These are phyloP conservation scores for Apogon talboti DNA, from an alignment of 2,797 vertebrate species.

Conservation along the genomic window DNA sequence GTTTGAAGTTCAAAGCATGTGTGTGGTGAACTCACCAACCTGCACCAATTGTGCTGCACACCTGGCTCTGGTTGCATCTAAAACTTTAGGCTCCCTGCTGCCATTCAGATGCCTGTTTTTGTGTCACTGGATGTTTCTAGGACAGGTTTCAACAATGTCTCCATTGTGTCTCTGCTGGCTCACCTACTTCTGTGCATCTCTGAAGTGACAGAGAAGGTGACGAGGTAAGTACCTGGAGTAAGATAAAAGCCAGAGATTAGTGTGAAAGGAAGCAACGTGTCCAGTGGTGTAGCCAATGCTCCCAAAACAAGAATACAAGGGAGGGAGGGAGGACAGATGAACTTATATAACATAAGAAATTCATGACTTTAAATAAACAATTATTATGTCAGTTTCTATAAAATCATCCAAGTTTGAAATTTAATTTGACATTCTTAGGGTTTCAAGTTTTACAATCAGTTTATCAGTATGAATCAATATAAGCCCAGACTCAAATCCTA, in stretches of 20 bases:
- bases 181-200: constrained; percentile 15
- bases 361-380: background rate
- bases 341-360: background rate
- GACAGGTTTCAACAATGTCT: constrained; percentile 55
- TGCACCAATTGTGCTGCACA: constrained; percentile 29
- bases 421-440: background rate
- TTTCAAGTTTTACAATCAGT: background rate
- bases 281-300: constrained; percentile 14
- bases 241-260: constrained; percentile 46
- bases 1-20: constrained; percentile 33
- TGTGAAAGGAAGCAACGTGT: constrained; percentile 33
- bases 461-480: background rate
- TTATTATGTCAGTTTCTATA: background rate
- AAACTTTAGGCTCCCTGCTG: constrained; percentile 15
- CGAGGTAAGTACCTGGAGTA: constrained; percentile 40
- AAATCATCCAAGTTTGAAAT: background rate
- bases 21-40: constrained; percentile 21
- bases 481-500: too few relatives aligned
- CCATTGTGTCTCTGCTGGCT: constrained; percentile 48
- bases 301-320: background rate
- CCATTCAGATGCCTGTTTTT: constrained; percentile 32
- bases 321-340: background rate
- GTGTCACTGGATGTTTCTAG: constrained; percentile 41
- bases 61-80: constrained; percentile 40
- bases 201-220: constrained; percentile 48